Conservation (phyloP, 2,888 invertebrate species). For the Anticlea derivata region DNA sequence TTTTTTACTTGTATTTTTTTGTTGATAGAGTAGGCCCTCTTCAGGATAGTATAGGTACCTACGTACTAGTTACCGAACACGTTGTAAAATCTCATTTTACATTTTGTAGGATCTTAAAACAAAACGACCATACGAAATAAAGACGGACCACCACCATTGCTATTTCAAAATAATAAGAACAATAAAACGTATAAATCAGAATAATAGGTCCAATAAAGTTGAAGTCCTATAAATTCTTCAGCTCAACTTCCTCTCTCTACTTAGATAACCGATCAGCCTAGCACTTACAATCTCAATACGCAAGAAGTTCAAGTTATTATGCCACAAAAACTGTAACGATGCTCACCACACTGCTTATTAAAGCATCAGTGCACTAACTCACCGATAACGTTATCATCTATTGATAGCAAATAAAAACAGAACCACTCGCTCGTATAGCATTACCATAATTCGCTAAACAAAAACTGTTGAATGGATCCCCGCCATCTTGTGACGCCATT, state of each 20-base stretch:
- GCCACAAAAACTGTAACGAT: conserved; percentile 17
- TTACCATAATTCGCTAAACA: conserved; percentile 37
- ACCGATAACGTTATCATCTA: conserved; percentile 26
- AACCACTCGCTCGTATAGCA: conserved; percentile 39
- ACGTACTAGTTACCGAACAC: too few relatives aligned
- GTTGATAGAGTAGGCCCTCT: too few relatives aligned
- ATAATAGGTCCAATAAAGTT: too few relatives aligned
- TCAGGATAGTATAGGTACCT: too few relatives aligned
- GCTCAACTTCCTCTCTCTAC: conserved; percentile 1
- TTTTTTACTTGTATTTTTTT: too few relatives aligned
- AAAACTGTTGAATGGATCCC: conserved; percentile 60
- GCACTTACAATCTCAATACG: conserved; percentile 17
- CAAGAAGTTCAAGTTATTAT: conserved; percentile 1
- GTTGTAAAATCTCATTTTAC: too few relatives aligned
- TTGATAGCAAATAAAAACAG: conserved; percentile 34
- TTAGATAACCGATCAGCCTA: conserved; percentile 8
- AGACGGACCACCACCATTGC: too few relatives aligned
- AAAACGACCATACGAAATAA: too few relatives aligned
- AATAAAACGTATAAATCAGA: too few relatives aligned
- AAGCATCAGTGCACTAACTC: conserved; percentile 18
- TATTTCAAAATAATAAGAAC: too few relatives aligned
- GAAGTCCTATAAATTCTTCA: too few relatives aligned
- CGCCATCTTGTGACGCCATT: conserved; percentile 17
- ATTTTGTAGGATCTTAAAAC: too few relatives aligned
- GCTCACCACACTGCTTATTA: conserved; percentile 15